These are phyloP conservation scores for Brachyrhaphis roseni DNA, from an alignment of 2,797 vertebrate genomes.

Conservation along the genomic window DNA sequence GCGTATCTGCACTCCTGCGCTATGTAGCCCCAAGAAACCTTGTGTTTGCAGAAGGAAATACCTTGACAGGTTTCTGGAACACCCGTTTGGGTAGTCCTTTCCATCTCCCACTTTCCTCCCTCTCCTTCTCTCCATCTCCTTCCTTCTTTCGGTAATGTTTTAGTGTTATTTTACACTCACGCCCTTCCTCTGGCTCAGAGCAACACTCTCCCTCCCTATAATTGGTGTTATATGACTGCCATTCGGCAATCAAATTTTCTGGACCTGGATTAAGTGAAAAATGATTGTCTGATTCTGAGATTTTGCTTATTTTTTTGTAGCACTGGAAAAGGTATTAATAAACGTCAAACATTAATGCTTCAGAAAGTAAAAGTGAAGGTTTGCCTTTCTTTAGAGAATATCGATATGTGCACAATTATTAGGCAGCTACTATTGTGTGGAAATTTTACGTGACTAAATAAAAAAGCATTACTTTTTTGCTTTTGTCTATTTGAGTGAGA, in stretches of 20 bases:
- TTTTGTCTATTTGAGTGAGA: neutral
- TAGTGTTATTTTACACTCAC: conserved; percentile 78
- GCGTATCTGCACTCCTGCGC: conserved; percentile 26
- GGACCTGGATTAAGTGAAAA: conserved; percentile 28
- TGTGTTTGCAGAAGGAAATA: conserved; percentile 80
- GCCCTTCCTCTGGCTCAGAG: conserved; percentile 72
- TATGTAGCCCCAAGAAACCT: conserved; percentile 48
- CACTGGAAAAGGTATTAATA: conserved; percentile 7
- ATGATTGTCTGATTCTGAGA: conserved; percentile 34
- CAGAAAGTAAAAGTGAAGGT: neutral
- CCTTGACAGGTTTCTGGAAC: conserved; percentile 80
- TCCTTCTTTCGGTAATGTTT: conserved; percentile 69
- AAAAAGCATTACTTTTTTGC: neutral
- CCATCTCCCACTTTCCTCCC: conserved; percentile 57
- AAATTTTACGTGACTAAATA: neutral
- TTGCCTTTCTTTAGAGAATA: neutral
- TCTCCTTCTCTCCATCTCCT: conserved; percentile 57
- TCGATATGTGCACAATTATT: neutral
- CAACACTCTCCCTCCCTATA: conserved; percentile 46
- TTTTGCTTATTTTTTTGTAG: conserved; percentile 1
- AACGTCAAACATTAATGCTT: neutral
- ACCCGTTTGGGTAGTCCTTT: conserved; percentile 48
- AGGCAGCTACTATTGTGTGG: neutral
- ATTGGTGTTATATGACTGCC: conserved; percentile 48
- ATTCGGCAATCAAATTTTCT: conserved; percentile 51